Evolutionary conservation across 2,888 invertebrate genomes (phyloP), one percentile per base, ranked within the genome.

Genomic region (Lymantria monacha): DNA sequence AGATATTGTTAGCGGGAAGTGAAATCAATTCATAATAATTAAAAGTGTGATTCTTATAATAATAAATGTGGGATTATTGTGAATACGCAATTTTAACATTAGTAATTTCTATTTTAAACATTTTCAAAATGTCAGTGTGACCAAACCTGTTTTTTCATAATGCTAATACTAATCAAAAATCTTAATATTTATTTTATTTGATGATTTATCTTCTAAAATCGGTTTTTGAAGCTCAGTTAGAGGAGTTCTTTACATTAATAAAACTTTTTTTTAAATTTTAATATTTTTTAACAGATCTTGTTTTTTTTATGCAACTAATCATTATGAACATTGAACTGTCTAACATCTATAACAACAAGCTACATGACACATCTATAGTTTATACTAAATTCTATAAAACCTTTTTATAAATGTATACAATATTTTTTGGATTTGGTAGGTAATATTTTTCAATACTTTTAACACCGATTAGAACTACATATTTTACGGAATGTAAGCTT

Each of bases 341-440:
- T 86, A 87, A 79, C 70, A 75, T 61, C 85, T 85, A 84, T 74
- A 71, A 83, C 79, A 83, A 83, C 81, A 73, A 76, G 63, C 83
- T 82, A 82, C 80, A 37, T 51, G 63, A 70, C 79, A 79, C 70
- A 63, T 60, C 72, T 80, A 80, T 76, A 72, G 70, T 77, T n/a
- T 68, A 69, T 53, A 12, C 66, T 69, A 68, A 48, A 63, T 66
- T 55, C 82, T 83, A 85, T 85, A 88, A 87, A 87, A 87, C 74
- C n/a, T n/a, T 46, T 79, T 71, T 87, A 89, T 77, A 88, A 89
- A 89, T 87, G 87, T 89, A 87, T 89, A 86, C 77, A 87, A 86
- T 86, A 77, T 76, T 66, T n/a, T 63, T 61, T 22, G 59, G 55
- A 59, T 70, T 61, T 69, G 69, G 72, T 70, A 68, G 67, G 64